Percentiles rank a stretch among this genome's conserved stretches.
Conservation (phyloP, 2,797 vertebrate species). For the Urosaurus nigricauda region DNA sequence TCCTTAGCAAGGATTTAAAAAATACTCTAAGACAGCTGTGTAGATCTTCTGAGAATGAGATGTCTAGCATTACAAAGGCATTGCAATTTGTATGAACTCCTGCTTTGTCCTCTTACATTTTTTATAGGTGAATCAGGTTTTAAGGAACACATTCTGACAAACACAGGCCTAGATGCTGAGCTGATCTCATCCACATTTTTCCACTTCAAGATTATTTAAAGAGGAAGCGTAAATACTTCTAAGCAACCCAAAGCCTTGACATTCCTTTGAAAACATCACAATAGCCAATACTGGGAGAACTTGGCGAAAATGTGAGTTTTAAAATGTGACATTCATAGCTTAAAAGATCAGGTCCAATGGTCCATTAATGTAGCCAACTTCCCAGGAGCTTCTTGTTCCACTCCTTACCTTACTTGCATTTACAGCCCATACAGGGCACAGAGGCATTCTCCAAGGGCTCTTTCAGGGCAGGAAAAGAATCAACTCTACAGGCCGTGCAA, state of each 20-base stretch:
- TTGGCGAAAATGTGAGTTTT: background rate
- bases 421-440: background rate
- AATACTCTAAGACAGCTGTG: conserved; percentile 4
- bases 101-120: conserved; percentile 27
- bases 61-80: conserved; percentile 13
- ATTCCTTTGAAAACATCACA: background rate
- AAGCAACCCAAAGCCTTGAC: background rate
- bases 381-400: background rate
- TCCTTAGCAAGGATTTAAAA: conserved; percentile 12
- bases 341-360: background rate
- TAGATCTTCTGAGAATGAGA: conserved; percentile 6
- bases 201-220: conserved; percentile 12
- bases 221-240: background rate
- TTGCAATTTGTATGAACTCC: conserved; percentile 41
- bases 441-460: background rate
- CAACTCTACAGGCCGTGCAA: background rate
- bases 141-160: conserved; percentile 13
- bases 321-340: background rate
- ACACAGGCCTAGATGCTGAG: conserved; percentile 26
- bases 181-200: conserved; percentile 33
- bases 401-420: background rate
- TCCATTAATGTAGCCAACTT: background rate
- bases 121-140: conserved; percentile 34
- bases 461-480: background rate
- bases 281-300: background rate